Evolutionary conservation across 2,888 invertebrate species (phyloP).

Genomic region (Sclerodermus sp.): DNA sequence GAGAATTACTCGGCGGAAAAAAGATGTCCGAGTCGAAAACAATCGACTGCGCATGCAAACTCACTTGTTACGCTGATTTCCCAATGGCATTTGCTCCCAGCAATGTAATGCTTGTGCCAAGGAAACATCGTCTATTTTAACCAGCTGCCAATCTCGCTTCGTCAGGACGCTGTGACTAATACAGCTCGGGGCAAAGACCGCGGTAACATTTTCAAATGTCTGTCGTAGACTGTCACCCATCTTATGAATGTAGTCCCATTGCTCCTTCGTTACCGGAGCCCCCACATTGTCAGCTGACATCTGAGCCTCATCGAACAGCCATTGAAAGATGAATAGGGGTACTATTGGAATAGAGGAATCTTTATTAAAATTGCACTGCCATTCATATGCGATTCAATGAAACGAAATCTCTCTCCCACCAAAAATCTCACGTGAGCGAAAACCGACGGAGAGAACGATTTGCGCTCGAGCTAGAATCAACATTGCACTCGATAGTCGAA

Average conservation of each 20-base stretch:
- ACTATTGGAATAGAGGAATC: no score
- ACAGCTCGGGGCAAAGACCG: constrained; percentile 91
- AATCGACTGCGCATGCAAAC: no score
- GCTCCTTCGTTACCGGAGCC: constrained; percentile 82
- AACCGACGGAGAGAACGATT: no score
- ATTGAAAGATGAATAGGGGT: constrained; percentile 91
- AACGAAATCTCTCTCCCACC: no score
- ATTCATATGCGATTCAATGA: no score
- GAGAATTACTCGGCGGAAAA: no score
- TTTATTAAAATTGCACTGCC: no score
- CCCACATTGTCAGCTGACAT: constrained; percentile 91
- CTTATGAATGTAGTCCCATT: constrained; percentile 92
- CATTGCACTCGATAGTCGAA: no score
- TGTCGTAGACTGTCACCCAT: constrained; percentile 83
- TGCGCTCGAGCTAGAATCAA: no score
- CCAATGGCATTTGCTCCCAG: constrained; percentile 70
- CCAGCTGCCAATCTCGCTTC: constrained; percentile 82
- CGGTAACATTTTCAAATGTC: constrained; percentile 81
- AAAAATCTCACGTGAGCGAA: no score
- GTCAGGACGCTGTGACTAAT: constrained; percentile 89
- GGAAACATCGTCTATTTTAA: constrained; percentile 82
- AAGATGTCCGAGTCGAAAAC: no score
- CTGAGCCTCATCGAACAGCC: constrained; percentile 93
- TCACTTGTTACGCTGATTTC: constrained; percentile 35
- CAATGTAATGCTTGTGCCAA: constrained; percentile 83